These are phyloP conservation scores for Coronaproctus castanopsis DNA, from an alignment of 2,888 invertebrate genomes.

Conservation along the genomic window DNA sequence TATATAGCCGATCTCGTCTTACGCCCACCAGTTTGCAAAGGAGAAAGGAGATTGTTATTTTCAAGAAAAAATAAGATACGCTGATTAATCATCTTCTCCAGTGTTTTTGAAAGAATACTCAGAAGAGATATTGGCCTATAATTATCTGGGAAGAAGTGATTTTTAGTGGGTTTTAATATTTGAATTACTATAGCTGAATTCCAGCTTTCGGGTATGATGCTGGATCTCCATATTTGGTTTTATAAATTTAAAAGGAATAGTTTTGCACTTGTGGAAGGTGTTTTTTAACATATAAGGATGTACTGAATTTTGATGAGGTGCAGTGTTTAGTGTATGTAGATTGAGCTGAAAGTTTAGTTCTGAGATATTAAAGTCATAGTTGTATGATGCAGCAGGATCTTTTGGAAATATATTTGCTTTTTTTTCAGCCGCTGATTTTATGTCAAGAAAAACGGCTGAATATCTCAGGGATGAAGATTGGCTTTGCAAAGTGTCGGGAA, in stretches of 20 bases:
- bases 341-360: not conserved
- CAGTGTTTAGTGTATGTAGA: not conserved
- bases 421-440: not conserved
- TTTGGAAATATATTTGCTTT: not conserved
- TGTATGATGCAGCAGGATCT: not conserved
- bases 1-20: not conserved
- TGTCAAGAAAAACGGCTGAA: not conserved
- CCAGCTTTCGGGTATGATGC: not conserved
- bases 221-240: not conserved
- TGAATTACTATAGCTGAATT: not conserved
- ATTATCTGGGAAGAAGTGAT: not conserved
- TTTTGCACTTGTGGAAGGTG: not conserved
- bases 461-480: not conserved
- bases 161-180: not conserved
- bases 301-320: not conserved
- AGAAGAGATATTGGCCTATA: not conserved
- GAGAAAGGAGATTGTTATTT: not conserved
- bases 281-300: not conserved
- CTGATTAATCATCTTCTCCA: not conserved
- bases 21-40: not conserved
- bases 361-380: not conserved
- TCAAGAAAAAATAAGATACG: not conserved
- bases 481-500: not conserved
- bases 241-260: not conserved
- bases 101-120: not conserved